A percentile compares a stretch with the other conserved stretches of the same genome.
phyloP scores from a whole-genome alignment of 2,113 vertebrate genomes.

The Rhegmatorhina hoffmannsi region DNA sequence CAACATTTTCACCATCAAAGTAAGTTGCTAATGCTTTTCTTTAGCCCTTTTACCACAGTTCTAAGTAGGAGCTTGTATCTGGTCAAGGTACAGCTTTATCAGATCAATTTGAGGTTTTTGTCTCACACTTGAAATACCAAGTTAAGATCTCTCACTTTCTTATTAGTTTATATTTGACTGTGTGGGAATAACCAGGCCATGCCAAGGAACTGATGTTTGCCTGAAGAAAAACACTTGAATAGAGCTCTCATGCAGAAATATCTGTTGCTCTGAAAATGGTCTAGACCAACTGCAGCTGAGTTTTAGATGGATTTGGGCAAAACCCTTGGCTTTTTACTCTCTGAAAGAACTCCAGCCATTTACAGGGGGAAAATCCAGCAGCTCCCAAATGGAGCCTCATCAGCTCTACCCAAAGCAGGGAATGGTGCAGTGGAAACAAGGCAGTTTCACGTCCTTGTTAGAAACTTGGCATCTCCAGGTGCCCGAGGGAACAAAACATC shows the following conservation, averaged over 20 bases:
- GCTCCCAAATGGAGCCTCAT: neutral
- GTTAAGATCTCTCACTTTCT: neutral
- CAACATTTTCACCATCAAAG: neutral
- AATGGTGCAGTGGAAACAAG: neutral
- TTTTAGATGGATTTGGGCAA: neutral
- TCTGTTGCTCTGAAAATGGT: neutral
- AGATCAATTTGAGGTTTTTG: neutral
- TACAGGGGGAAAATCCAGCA: neutral
- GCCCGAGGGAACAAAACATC: neutral
- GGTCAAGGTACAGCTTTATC: neutral
- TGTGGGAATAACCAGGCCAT: neutral
- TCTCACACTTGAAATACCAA: neutral
- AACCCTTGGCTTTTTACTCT: neutral
- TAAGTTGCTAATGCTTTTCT: neutral
- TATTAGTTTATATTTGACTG: neutral
- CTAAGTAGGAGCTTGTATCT: neutral
- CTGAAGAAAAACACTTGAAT: neutral
- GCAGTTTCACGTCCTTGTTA: neutral
- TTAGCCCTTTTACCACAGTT: neutral
- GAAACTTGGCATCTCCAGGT: neutral
- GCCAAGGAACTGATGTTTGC: neutral
- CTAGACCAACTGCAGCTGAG: neutral
- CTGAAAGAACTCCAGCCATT: neutral
- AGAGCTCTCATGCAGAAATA: neutral
- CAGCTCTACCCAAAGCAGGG: neutral